These are phyloP conservation scores for Laupala kohalensis DNA, from an alignment of 1,140 invertebrate species.

Conservation along the genomic window DNA sequence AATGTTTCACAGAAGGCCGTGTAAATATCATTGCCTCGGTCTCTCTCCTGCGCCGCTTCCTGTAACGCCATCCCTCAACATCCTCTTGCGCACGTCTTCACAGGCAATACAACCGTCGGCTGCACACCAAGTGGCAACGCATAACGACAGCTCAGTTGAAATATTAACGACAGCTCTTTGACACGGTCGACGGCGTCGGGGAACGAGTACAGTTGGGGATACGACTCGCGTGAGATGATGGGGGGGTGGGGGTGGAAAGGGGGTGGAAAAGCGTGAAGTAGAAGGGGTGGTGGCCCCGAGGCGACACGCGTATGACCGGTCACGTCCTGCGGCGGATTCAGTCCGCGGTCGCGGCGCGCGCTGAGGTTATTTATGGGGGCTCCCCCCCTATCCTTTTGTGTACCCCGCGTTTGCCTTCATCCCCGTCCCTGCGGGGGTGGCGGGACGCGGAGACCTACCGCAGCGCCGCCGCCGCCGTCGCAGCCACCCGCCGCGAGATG, in stretches of 20 bases:
- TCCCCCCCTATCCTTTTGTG: neutral
- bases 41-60: too few relatives aligned
- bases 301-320: neutral
- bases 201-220: neutral
- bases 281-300: neutral
- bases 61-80: neutral
- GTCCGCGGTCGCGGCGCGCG: neutral
- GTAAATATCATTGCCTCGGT: too few relatives aligned
- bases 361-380: neutral
- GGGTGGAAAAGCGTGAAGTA: too few relatives aligned
- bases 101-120: neutral
- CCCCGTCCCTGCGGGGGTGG: neutral
- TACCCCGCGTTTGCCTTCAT: too few relatives aligned
- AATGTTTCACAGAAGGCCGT: too few relatives aligned
- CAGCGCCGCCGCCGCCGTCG: neutral
- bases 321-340: neutral
- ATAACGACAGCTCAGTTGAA: neutral
- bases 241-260: too few relatives aligned
- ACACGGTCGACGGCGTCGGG: neutral
- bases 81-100: neutral
- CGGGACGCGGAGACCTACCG: neutral
- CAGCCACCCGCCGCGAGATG: too few relatives aligned
- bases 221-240: neutral
- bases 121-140: neutral
- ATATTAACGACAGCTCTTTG: neutral